Conservation (phyloP, 2,113 vertebrate species). For the Xerus inauris region DNA sequence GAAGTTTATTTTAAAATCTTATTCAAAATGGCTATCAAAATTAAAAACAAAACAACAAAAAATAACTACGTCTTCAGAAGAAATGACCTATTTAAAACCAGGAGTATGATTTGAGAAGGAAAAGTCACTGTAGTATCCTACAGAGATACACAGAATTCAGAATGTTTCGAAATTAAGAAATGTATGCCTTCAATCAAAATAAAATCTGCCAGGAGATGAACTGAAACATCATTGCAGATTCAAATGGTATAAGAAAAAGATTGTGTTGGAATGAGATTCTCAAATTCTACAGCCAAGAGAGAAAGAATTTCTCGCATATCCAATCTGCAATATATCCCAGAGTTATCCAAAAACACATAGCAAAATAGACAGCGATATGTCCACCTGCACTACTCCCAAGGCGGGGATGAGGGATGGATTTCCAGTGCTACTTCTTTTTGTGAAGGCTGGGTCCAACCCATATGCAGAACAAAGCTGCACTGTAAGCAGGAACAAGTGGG, state of each 20-base stretch:
- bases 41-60: background rate
- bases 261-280: background rate
- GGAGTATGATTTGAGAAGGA: background rate
- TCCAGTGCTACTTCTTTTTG: background rate
- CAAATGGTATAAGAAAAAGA: background rate
- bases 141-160: background rate
- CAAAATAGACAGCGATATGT: background rate
- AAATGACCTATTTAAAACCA: background rate
- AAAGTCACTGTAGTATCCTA: background rate
- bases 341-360: background rate
- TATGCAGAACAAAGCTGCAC: background rate
- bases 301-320: background rate
- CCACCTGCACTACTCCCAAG: accelerated
- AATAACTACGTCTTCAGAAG: background rate
- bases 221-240: background rate
- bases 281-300: background rate
- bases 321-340: background rate
- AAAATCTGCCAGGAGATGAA: background rate
- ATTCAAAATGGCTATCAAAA: background rate
- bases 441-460: background rate
- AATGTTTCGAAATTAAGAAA: background rate
- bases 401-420: background rate
- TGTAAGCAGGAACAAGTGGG: background rate
- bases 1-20: slow-evolving; percentile 3
- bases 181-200: background rate